A percentile compares a stretch with the other conserved stretches of the same genome.
These are phyloP conservation scores for Dynastes hyllus DNA, from an alignment of 2,888 invertebrate genomes.

Conservation along the genomic window DNA sequence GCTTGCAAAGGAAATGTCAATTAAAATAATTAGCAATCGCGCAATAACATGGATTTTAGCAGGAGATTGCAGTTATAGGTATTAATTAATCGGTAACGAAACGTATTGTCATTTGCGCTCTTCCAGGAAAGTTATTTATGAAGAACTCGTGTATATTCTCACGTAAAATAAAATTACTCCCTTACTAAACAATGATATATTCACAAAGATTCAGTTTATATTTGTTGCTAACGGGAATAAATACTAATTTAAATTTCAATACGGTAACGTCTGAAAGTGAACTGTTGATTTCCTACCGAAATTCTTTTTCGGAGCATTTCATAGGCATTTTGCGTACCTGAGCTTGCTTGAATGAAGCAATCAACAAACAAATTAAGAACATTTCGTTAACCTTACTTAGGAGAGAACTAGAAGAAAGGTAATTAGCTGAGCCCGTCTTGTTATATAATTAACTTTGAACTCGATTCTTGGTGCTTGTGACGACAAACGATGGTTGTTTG, in stretches of 20 bases:
- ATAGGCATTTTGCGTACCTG: constrained; percentile 10
- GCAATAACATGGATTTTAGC: constrained; percentile 19
- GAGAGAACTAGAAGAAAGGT: constrained; percentile 20
- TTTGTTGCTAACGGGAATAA: too few species aligned
- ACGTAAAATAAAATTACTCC: too few species aligned
- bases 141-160: too few species aligned
- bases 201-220: too few species aligned
- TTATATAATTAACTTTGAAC: constrained; percentile 38
- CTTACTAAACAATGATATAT: too few species aligned
- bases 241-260: too few species aligned
- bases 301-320: not conserved
- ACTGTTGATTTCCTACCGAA: constrained; percentile 14
- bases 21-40: constrained; percentile 37
- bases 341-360: constrained; percentile 21
- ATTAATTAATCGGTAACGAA: constrained; percentile 21
- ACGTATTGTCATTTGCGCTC: not conserved
- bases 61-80: not conserved
- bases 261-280: too few species aligned
- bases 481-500: not conserved
- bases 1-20: constrained; percentile 27
- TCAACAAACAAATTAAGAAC: constrained; percentile 39
- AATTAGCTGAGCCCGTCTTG: constrained; percentile 22
- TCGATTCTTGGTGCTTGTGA: not conserved
- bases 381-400: constrained; percentile 34
- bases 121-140: too few species aligned